A percentile compares a stretch with the other conserved stretches of the same genome.
Conservation (phyloP, 1,140 invertebrate genomes). For the Macrobrachium nipponense region DNA sequence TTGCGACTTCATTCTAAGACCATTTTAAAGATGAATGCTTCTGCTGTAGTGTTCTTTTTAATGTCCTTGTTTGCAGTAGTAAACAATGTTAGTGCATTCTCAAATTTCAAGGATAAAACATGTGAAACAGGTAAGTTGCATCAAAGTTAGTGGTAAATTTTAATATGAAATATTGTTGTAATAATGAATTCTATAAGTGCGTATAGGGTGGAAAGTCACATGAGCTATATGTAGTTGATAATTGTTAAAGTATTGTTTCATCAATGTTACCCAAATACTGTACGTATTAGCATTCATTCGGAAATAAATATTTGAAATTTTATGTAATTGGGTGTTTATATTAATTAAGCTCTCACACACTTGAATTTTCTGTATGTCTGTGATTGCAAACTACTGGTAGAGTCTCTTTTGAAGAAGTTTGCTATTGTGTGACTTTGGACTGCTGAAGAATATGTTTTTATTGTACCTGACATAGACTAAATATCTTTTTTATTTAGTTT, state of each 20-base stretch:
- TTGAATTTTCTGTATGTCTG: too few species aligned
- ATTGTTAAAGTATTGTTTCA: too few species aligned
- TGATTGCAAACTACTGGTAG: too few species aligned
- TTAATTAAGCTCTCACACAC: too few species aligned
- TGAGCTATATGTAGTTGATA: too few species aligned
- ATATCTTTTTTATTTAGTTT: background rate
- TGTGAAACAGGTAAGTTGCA: constrained; percentile 64
- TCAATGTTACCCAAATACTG: too few species aligned
- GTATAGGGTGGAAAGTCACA: background rate
- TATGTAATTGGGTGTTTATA: too few species aligned
- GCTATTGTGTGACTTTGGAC: too few species aligned
- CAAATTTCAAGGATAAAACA: constrained; percentile 63
- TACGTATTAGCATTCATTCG: too few species aligned
- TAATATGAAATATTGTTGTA: background rate
- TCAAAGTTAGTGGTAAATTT: background rate
- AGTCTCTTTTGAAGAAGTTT: too few species aligned
- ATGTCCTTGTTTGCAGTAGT: constrained; percentile 63
- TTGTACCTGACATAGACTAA: background rate
- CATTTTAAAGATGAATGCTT: constrained; percentile 68
- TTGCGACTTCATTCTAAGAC: constrained; percentile 69
- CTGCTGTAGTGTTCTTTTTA: constrained; percentile 66
- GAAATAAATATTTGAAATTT: too few species aligned
- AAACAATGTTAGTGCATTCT: constrained; percentile 65
- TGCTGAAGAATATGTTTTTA: too few species aligned
- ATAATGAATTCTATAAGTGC: background rate